These are phyloP conservation scores for Parasteatoda lunata DNA, from an alignment of 2,888 invertebrate genomes.

Conservation along the genomic window DNA sequence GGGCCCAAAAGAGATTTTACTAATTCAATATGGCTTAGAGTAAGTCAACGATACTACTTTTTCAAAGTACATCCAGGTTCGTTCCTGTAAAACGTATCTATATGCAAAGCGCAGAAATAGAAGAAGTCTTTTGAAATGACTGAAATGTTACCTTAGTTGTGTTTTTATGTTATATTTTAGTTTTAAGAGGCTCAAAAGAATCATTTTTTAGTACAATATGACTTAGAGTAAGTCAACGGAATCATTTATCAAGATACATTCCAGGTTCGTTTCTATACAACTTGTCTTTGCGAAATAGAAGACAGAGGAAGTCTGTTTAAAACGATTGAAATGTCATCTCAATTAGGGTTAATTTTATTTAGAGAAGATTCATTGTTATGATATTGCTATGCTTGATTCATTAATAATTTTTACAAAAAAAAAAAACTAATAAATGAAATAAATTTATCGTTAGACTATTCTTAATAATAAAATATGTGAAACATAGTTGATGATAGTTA, in stretches of 20 bases:
- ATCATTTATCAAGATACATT: conserved; percentile 30
- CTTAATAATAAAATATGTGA: too few relatives aligned
- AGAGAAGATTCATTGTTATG: not conserved
- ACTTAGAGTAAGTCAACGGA: conserved; percentile 31
- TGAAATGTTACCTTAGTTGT: conserved; percentile 16
- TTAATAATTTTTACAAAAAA: too few relatives aligned
- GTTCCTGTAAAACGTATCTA: not conserved
- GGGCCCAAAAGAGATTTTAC: conserved; percentile 28
- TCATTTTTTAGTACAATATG: conserved; percentile 19
- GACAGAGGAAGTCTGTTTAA: not conserved
- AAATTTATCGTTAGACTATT: too few relatives aligned
- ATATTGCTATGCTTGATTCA: not conserved
- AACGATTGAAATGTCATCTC: not conserved
- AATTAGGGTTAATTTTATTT: conserved; percentile 10
- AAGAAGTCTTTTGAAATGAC: not conserved
- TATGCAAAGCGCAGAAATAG: not conserved
- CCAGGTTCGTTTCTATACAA: conserved; percentile 9
- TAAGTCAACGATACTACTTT: not conserved
- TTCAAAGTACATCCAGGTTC: conserved; percentile 4
- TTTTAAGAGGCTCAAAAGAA: not conserved
- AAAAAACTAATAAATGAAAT: too few relatives aligned
- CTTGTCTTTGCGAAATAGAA: conserved; percentile 11
- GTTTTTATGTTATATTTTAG: conserved; percentile 44
- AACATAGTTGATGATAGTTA: too few relatives aligned
- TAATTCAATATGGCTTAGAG: not conserved